phyloP scores from a whole-genome alignment of 2,888 invertebrate species.

The Tetheella fluctuosa region DNA sequence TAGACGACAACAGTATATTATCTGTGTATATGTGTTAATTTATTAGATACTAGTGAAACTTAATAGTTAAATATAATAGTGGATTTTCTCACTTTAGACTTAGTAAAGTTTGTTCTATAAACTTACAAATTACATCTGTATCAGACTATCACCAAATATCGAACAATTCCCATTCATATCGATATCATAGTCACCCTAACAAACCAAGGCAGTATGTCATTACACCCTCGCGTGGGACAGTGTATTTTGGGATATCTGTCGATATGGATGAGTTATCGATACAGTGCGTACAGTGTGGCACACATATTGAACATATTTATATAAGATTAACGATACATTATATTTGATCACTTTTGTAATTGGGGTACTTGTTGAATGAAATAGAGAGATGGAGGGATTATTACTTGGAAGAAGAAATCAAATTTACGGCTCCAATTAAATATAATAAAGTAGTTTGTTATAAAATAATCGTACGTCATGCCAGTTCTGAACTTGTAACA shows the following conservation, averaged over 20 bases:
- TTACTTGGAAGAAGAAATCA: background rate
- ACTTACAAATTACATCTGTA: too few species aligned
- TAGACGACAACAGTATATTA: too few species aligned
- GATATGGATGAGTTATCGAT: constrained; percentile 39
- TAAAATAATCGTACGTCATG: too few species aligned
- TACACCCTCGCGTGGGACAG: constrained; percentile 58
- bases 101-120: too few species aligned
- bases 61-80: too few species aligned
- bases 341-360: background rate
- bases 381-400: background rate
- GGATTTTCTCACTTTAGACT: too few species aligned
- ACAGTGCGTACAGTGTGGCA: background rate
- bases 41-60: too few species aligned
- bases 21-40: too few species aligned
- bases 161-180: background rate
- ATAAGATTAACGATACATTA: background rate
- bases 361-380: background rate
- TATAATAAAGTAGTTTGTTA: too few species aligned
- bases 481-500: too few species aligned
- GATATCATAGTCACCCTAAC: constrained; percentile 30
- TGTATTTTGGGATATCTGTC: constrained; percentile 54
- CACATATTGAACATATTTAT: background rate
- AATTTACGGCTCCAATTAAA: too few species aligned
- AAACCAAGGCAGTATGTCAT: constrained; percentile 42
- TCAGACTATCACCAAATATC: too few species aligned